Evolutionary conservation across 1,140 invertebrate genomes (phyloP).

Genomic region (Polypedilum pembai): DNA sequence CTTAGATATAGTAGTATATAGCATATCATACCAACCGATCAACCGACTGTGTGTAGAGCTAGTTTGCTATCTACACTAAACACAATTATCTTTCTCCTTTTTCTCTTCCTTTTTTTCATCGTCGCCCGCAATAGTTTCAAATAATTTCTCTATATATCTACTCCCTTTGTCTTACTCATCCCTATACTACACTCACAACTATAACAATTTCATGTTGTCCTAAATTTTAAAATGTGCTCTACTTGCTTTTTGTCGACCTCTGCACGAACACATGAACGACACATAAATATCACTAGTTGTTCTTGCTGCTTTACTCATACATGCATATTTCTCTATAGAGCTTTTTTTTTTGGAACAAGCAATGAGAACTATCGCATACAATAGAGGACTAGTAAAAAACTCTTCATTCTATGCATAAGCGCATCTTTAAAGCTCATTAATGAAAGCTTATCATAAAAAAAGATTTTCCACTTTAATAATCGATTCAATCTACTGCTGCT

Average conservation of each 20-base stretch:
- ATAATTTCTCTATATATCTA: background rate
- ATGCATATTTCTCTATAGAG: background rate
- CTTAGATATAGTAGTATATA: too few relatives aligned
- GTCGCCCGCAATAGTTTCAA: too few relatives aligned
- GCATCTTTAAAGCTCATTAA: conserved; percentile 28
- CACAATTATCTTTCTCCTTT: conserved; percentile 1
- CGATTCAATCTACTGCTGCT: background rate
- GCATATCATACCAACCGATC: conserved; percentile 3
- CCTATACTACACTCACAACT: background rate
- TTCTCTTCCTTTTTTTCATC: background rate
- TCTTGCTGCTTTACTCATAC: background rate
- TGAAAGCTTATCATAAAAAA: conserved; percentile 25
- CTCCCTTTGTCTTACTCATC: background rate
- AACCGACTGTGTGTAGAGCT: background rate
- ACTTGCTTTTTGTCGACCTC: conserved; percentile 14
- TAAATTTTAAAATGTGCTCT: conserved; percentile 14
- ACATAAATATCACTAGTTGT: background rate
- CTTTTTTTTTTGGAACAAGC: background rate
- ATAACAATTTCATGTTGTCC: conserved; percentile 1
- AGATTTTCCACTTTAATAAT: conserved; percentile 12
- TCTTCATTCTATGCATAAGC: conserved; percentile 24
- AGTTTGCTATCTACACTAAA: background rate
- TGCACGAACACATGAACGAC: conserved; percentile 9
- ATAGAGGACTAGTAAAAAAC: background rate
- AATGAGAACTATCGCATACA: background rate